A percentile compares a stretch with the other conserved stretches of the same genome.
These are phyloP conservation scores for Steinernema hermaphroditum DNA, from an alignment of 2,888 invertebrate genomes.

Conservation along the genomic window DNA sequence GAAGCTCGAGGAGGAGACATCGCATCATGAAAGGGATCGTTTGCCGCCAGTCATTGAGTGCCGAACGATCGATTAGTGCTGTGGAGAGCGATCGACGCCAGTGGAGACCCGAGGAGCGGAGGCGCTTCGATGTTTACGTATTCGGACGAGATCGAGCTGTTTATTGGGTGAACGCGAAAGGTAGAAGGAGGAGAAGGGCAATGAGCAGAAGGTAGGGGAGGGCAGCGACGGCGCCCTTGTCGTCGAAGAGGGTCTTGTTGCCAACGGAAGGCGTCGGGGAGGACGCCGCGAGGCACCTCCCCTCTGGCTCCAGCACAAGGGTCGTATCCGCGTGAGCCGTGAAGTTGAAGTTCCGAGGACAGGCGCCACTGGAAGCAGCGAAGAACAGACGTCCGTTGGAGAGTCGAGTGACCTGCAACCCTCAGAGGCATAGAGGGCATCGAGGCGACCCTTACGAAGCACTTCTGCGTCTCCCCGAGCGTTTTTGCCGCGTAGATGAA, in stretches of 20 bases:
- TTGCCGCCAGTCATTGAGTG: no score
- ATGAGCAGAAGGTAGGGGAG: neutral
- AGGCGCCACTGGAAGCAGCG: constrained; percentile 50
- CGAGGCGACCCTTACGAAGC: constrained; percentile 45
- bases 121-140: no score
- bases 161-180: no score
- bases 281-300: neutral
- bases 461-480: constrained; percentile 39
- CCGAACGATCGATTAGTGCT: no score
- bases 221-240: neutral
- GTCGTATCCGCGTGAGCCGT: constrained; percentile 44
- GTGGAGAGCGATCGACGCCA: no score
- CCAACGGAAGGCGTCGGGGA: neutral
- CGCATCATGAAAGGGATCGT: no score
- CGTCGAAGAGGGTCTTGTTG: constrained; percentile 21
- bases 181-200: neutral
- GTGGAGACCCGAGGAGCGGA: no score
- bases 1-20: no score
- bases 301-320: neutral
- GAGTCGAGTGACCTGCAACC: constrained; percentile 36
- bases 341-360: constrained; percentile 53
- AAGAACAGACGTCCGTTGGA: constrained; percentile 44
- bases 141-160: neutral
- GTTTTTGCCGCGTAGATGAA: constrained; percentile 48
- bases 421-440: neutral